Base-by-base conservation (phyloP, 2,888 invertebrate genomes). In the Biston betularia region DNA sequence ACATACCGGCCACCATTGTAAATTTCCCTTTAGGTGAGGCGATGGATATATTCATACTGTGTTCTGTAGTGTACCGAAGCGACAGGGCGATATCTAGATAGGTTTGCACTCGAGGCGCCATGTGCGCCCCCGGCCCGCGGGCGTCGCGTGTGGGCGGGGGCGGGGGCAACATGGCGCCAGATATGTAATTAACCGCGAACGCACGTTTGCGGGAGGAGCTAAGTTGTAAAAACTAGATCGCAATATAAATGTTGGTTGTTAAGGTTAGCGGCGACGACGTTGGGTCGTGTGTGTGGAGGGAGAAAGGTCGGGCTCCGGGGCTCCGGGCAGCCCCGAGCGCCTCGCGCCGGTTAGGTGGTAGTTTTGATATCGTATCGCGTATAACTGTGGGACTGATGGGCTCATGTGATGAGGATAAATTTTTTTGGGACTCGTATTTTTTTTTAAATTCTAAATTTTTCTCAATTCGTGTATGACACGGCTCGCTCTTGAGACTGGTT, bases 371-470 rank as follows among this genome's bases (percentile, higher is more conserved):
- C 87, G 88, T 82, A 79, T 78, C 70, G 81, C 77, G 79, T 76
- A 89, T 80, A 89, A 87, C 81, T 79, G 86, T 86, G 82, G 86
- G 91, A 92, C 90, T 92, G 92, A 91, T 80, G 88, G 65, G 89
- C 92, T 92, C 92, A 92, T 93, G 82, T 85, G 88, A 92, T 92
- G 92, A 90, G 90, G 89, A 88, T 90, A 90, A 90, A 87, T 76
- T 78, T 74, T 77, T 85, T 85, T 83, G 83, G 71, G 73, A 73
- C 68, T 69, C 78, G 63, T 74, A 74, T 79, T 79, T 80, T 78
- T 74, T 65, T 72, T 79, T 70, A 64, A 58, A 75, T 76, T 86
- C 76, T 81, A 86, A 87, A 84, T 82, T 83, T 82, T 83, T 85
- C 81, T 81, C 79, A 83, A 86, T 85, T 87, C 91, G 92, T 92